Base-by-base conservation (phyloP, 2,113 vertebrate species). In the Cyprinodon variegatus region DNA sequence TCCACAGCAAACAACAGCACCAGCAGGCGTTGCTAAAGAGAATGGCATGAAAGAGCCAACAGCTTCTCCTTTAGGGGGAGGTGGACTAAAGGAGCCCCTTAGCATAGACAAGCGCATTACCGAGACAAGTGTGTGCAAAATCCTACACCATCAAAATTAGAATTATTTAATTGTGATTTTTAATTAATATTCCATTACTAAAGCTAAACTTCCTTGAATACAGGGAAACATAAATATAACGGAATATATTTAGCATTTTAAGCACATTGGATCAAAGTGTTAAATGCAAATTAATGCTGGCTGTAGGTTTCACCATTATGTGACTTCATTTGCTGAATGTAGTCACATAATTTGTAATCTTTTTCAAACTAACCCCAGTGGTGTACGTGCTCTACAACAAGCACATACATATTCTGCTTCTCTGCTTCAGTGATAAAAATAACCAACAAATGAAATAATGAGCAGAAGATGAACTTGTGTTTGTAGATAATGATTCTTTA, bases 71-170 rank as follows among this genome's bases (percentile, higher is more conserved):
- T 94, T 92, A 78, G 89, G 93, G 63, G 92, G 89, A 29, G 95
- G 93, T 17, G 96, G 95, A 80, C 94, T 95, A 92, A 95, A 94
- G 92, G 96, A 97, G 91, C 86, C 90, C 76, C 95, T 94, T 82
- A 94, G 93, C 94, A 94, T 96, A 92, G 95, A 96, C 92, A 95
- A 95, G 88, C 94, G 94, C 87, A 96, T 97, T 89, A 93, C 96
- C 91, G 96, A 96, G 94, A 97, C 95, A 95, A 98, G 97, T 98
- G 90, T 93, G 97, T 95, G 80, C 69, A 63, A 53, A 78, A 37
- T 70, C 39, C 72, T 11, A 65, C 60, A 40, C 29, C 65, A 70
- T n/a, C 39, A 36, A 4, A 40, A 38, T 11, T 38, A 7, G 29
- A 40, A 9, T 15, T n/a, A 17, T 38, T 2, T 9, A 22, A 12